A percentile compares a stretch with the other conserved stretches of the same genome.
These are phyloP conservation scores for Typhlomys cinereus DNA, from an alignment of 2,113 vertebrate genomes.

Conservation along the genomic window DNA sequence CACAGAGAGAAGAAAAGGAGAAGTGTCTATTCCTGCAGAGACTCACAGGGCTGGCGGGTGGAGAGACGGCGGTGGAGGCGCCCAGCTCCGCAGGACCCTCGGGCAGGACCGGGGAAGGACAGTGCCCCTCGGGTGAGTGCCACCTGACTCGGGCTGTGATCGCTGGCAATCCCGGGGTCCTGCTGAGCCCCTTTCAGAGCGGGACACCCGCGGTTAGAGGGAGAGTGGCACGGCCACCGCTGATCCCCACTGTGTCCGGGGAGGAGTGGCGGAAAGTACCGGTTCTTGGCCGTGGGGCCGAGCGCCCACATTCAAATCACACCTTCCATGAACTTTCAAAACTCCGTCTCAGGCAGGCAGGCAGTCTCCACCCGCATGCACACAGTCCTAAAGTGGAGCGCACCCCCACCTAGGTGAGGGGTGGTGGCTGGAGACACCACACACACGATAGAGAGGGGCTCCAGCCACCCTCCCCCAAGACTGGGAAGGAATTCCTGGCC, in stretches of 20 bases:
- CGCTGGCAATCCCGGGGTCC: neutral
- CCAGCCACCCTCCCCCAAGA: neutral
- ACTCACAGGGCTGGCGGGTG: constrained; percentile 71
- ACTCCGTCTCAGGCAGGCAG: accelerated
- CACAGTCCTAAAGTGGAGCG: accelerated
- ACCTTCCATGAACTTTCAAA: neutral
- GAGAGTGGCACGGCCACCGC: neutral
- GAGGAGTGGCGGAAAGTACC: accelerated
- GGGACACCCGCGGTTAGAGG: neutral
- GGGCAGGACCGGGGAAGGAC: constrained; percentile 52
- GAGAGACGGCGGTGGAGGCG: constrained; percentile 75
- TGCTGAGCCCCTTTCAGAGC: neutral
- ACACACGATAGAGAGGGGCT: neutral
- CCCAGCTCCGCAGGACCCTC: neutral
- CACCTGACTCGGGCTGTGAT: neutral
- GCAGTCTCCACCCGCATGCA: accelerated
- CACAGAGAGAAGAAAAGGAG: constrained; percentile 80
- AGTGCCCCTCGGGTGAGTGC: constrained; percentile 81
- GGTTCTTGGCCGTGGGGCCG: neutral
- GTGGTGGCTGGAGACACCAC: too few species aligned
- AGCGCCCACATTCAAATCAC: neutral
- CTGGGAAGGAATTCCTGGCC: neutral
- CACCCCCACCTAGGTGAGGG: too few species aligned
- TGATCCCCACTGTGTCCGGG: neutral
- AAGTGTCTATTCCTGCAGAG: constrained; percentile 92